Evolutionary conservation across 35 echinoderm and acorn worm species (phyloP), one percentile per base, ranked within the genome.

Genomic region (Heliocidaris tuberculata): DNA sequence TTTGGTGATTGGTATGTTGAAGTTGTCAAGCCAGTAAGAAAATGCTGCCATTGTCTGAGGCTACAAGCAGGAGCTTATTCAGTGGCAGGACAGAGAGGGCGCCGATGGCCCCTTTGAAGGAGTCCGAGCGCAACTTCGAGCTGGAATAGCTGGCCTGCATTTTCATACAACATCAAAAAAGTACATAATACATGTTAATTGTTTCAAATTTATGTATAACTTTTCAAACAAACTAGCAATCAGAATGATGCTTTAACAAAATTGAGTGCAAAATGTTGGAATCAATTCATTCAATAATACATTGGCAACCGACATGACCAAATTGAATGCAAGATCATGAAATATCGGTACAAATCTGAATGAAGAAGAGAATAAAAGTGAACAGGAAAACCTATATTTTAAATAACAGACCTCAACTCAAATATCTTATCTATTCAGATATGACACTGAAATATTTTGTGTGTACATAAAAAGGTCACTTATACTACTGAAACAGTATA

Each of bases 21-120:
- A 42, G 35, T 48, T 3, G 1, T 91, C 93, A 99, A 78, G 97
- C 98, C 52, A 97, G 32, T 27, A 99, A 94, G 13, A 93, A 96
- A 31, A 99, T 96, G 27, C 85, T 91, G 10, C 98, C 97, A 94
- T 96, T 99, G 29, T 99, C 98, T 29, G 98, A 97, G 21, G 93
- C 98, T 29, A 99, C 48, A 17, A 99, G 92, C 13, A 97, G 95
- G 4, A 97, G 94, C 60, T 96, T 97, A 50, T 95, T 97, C 31
- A 97, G 94, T 48, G 98, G 98, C 47, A 99, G 86, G 2, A 99
- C 97, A 90, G 97, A 97, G 48, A 99, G 85, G 2, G 97, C 94
- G 32, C 94, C 96, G 13, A 99, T 94, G 13, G 95, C 96, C 16
- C 98, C 98, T 89, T 97, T 99, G 24, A 96, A 94, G 3, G 97